Evolutionary conservation across 2,888 invertebrate genomes (phyloP).

Genomic region (Harmothoe impar): DNA sequence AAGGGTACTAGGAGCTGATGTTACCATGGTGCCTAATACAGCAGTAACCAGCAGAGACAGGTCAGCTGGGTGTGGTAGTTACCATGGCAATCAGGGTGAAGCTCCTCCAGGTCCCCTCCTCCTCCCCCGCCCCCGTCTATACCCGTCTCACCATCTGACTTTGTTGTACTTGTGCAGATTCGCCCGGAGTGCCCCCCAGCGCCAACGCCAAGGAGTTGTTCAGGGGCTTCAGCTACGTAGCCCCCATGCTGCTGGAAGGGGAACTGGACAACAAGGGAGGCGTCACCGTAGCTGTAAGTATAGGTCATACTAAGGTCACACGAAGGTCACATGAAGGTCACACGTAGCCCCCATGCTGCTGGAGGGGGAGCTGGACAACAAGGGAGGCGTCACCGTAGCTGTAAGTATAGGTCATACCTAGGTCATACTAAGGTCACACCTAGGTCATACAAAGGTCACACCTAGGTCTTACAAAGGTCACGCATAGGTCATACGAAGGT

Average conservation of each 20-base stretch:
- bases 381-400: no score
- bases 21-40: no score
- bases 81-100: no score
- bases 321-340: neutral
- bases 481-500: neutral
- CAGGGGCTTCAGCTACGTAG: conserved; percentile 98
- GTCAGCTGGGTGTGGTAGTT: neutral
- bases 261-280: conserved; percentile 29
- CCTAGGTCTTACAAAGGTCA: neutral
- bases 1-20: no score
- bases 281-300: neutral
- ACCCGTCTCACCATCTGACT: conserved; percentile 44
- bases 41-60: no score
- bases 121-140: neutral
- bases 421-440: conserved; percentile 78
- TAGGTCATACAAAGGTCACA: no score
- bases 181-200: conserved; percentile 98
- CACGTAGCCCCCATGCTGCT: no score
- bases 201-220: conserved; percentile 99
- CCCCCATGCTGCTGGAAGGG: conserved; percentile 93
- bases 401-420: conserved; percentile 79
- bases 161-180: conserved; percentile 87
- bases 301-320: neutral
- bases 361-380: no score
- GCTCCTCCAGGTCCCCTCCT: neutral